Conservation (phyloP, 1,140 invertebrate genomes). For the Drosophila kanapiae region DNA sequence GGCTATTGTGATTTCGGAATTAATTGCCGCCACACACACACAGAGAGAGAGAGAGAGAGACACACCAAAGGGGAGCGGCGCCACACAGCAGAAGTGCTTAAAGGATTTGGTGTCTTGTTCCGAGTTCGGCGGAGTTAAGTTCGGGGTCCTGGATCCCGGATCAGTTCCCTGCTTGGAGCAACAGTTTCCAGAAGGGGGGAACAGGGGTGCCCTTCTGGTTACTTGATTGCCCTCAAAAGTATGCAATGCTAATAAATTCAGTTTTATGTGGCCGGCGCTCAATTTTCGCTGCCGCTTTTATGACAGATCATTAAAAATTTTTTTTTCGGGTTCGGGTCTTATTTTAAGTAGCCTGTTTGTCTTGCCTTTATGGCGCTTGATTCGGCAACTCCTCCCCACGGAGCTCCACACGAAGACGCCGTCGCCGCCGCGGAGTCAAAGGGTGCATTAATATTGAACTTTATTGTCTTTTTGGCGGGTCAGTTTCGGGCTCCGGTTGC, state of each 20-base stretch:
- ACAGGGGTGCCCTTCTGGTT: constrained; percentile 32
- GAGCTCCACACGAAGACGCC: background rate
- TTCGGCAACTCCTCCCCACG: constrained; percentile 43
- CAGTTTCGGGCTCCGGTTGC: constrained; percentile 45
- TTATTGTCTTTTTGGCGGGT: constrained; percentile 69
- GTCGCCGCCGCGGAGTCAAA: constrained; percentile 56
- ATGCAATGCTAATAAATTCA: constrained; percentile 82
- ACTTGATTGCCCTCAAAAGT: constrained; percentile 81
- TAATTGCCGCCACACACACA: constrained; percentile 71
- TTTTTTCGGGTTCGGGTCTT: constrained; percentile 24
- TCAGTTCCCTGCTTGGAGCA: constrained; percentile 21
- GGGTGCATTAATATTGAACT: constrained; percentile 83
- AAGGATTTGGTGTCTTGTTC: constrained; percentile 66
- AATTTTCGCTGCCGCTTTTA: constrained; percentile 60
- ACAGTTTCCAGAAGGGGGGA: constrained; percentile 40
- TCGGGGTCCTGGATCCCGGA: constrained; percentile 16
- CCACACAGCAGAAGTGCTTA: constrained; percentile 71
- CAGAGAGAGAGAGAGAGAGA: constrained; percentile 8
- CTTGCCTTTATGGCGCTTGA: constrained; percentile 76
- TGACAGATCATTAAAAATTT: constrained; percentile 81
- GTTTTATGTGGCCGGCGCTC: constrained; percentile 64
- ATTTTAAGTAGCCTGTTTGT: constrained; percentile 81
- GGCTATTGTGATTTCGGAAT: constrained; percentile 82
- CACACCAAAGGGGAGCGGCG: constrained; percentile 25
- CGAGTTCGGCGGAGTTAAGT: constrained; percentile 43